Evolutionary conservation across 2,113 vertebrate species (phyloP), one percentile per base, ranked within the genome.

Genomic region (Chelonoidis abingdonii): DNA sequence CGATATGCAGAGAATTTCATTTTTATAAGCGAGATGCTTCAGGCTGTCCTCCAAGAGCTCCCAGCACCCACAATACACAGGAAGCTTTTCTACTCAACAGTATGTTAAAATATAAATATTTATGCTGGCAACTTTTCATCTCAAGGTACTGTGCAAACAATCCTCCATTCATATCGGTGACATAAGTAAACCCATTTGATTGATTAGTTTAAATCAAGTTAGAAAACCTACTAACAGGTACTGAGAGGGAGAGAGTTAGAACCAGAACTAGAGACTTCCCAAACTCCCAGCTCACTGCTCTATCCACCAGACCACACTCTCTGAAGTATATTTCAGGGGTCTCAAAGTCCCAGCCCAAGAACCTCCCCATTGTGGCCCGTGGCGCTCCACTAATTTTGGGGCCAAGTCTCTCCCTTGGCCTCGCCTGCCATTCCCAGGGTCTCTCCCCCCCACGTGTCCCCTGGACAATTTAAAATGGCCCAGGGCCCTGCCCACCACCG

Each of bases 51-150:
- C 56, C 80, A 82, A 27, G 2, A 10, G 53, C 86, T 52, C 75
- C 57, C 27, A 54, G 79, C 35, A 89, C 78, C 17, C 57, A 54
- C 57, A 47, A 11, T 57, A 65, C 80, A 65, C 31, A 10, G 38
- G 81, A 92, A 57, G 5, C 25, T 47, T 80, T 47, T 49, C 2
- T 2, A 2, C 11, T 50, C 31, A 2, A 38, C 59, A 65, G 53
- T 76, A 44, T 27, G 38, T 41, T 76, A 24, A 25, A 76, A 76
- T 44, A 76, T 25, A 44, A 76, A 76, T 41, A 21, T 22, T 56
- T 44, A 52, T 0, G 1, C 25, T 13, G 38, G 38, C 1, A 3
- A 3, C 2, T 27, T 6, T 0, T 1, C 17, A 5, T 22, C 31
- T 52, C 12, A 6, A 0, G 4, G 47, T 4, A 1, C 38, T 21